Evolutionary conservation across 2,113 vertebrate genomes (phyloP), one percentile per base, ranked within the genome.

Genomic region (Bothrops jararaca): DNA sequence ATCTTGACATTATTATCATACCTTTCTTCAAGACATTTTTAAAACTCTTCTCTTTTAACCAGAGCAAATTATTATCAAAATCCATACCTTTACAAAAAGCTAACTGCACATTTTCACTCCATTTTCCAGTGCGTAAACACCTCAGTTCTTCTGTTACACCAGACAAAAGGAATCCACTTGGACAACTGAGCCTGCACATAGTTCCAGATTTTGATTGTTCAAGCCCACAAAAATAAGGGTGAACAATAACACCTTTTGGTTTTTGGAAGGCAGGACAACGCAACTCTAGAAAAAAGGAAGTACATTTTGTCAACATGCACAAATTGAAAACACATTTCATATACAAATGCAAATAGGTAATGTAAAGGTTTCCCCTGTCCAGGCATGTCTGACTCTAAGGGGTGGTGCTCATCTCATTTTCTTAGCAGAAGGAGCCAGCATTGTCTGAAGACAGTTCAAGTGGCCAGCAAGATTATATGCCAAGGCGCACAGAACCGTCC

Each of bases 61-160:
- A 22, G 86, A 6, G 88, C 89, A 95, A 93, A 93, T 1, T 3
- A 91, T 93, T 89, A 56, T 90, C 85, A 18, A 45, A 88, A 29
- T 93, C 60, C 93, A 60, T 98, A 99, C 99, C 99, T 99, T 97
- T 97, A 96, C 99, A 99, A 74, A 94, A 93, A 92, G 98, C 98
- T 88, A 98, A 97, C 92, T 98, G 96, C 94, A 98, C 93, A 95
- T 97, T 97, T 93, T 97, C 95, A 60, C 97, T 99, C 99, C 99
- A 99, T 96, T 97, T 98, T 57, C 99, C 99, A 64, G 97, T 98
- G 91, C 96, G 96, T 93, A 98, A 92, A 93, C 99, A 99, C 94
- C 96, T 98, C 26, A 98, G 95, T 93, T 98, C 98, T 94, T 97
- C 97, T 95, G 94, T 97, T 94, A 97, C 96, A 90, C 98, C 99